Conservation (phyloP, 2,113 vertebrate species). For the Ramphastos sulfuratus region DNA sequence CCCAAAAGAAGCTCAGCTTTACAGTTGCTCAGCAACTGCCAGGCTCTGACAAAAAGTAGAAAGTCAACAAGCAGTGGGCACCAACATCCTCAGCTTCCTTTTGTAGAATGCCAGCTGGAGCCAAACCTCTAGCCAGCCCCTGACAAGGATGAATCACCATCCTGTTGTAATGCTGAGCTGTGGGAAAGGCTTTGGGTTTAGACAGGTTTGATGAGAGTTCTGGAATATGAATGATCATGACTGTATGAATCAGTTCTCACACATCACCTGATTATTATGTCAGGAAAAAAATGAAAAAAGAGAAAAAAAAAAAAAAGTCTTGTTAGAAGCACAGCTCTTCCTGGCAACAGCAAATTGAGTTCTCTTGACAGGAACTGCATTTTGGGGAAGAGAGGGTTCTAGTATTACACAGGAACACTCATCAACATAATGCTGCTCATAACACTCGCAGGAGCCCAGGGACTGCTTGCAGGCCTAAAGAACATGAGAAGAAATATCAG, state of each 20-base stretch:
- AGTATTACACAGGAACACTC: background rate
- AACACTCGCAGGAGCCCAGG: background rate
- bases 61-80: background rate
- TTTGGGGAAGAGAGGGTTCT: background rate
- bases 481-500: rapidly evolving
- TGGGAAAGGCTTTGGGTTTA: background rate
- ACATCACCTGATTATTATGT: background rate
- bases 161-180: background rate
- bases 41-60: rapidly evolving
- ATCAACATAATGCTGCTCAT: background rate
- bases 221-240: background rate
- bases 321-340: background rate
- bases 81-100: background rate
- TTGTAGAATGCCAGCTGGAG: background rate
- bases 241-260: background rate
- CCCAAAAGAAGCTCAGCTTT: background rate
- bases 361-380: background rate
- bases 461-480: background rate
- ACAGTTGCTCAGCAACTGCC: background rate
- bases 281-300: background rate
- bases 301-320: background rate
- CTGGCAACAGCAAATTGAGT: background rate
- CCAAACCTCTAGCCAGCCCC: background rate
- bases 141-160: background rate
- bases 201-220: background rate